These are phyloP conservation scores for Megaceryle maxima DNA, from an alignment of 2,113 vertebrate genomes.

Conservation along the genomic window DNA sequence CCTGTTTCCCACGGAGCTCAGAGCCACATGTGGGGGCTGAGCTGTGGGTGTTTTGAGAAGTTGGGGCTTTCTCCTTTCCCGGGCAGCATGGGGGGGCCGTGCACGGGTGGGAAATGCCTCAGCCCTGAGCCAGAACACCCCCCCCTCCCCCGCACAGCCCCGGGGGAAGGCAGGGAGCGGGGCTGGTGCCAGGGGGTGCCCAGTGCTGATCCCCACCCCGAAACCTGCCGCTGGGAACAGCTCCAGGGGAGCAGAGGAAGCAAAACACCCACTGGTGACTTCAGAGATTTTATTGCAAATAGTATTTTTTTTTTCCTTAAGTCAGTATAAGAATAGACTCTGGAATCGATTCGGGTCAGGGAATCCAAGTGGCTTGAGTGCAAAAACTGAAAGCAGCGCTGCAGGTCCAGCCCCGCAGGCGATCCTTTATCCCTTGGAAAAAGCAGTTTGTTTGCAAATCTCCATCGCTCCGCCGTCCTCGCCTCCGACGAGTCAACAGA, in stretches of 20 bases:
- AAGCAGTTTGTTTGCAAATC: neutral
- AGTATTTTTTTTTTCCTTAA: neutral
- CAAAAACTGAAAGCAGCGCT: neutral
- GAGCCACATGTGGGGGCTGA: neutral
- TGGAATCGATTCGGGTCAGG: neutral
- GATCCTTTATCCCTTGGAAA: rapidly evolving
- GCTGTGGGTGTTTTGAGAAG: neutral
- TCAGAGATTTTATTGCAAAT: constrained; percentile 65
- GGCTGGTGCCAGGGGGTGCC: neutral
- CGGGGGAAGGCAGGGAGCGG: neutral
- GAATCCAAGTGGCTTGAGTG: neutral
- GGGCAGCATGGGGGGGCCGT: neutral
- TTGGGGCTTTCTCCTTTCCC: neutral
- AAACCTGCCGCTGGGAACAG: neutral
- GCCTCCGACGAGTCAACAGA: neutral
- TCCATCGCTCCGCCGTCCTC: neutral
- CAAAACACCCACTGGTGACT: neutral
- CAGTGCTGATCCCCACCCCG: neutral
- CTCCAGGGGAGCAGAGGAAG: neutral
- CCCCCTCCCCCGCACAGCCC: neutral
- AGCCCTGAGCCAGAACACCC: no score
- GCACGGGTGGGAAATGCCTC: neutral
- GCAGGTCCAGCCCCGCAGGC: neutral
- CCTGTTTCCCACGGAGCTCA: neutral
- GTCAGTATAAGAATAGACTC: constrained; percentile 53